These are phyloP conservation scores for Coregonus clupeaformis DNA, from an alignment of 2,113 vertebrate species.

Conservation along the genomic window DNA sequence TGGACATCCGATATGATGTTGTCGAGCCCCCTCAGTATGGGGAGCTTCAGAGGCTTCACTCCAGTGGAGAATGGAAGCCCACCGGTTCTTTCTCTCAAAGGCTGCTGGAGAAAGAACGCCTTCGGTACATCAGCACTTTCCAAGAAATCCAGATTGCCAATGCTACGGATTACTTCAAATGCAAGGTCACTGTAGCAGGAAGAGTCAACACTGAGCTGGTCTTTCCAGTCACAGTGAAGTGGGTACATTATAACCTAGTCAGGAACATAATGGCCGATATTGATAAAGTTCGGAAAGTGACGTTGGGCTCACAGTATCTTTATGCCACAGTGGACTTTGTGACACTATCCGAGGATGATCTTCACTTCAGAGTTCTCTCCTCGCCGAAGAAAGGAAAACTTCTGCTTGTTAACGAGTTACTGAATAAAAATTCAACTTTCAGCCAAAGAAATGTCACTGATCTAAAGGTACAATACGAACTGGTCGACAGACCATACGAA, in stretches of 20 bases:
- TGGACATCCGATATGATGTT: conserved; percentile 78
- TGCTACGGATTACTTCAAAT: conserved; percentile 80
- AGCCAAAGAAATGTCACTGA: conserved; percentile 80
- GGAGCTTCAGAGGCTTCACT: conserved; percentile 78
- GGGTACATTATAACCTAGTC: conserved; percentile 78
- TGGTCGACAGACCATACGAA: conserved; percentile 68
- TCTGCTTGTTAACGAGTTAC: conserved; percentile 70
- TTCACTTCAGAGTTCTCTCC: conserved; percentile 80
- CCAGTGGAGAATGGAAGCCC: conserved; percentile 78
- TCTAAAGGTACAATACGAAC: conserved; percentile 77
- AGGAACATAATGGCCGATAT: conserved; percentile 76
- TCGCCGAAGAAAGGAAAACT: conserved; percentile 81
- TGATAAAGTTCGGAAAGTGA: conserved; percentile 76
- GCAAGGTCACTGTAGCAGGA: conserved; percentile 78
- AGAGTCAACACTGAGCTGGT: conserved; percentile 72
- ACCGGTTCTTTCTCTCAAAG: conserved; percentile 79
- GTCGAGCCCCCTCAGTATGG: conserved; percentile 78
- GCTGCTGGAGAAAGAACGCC: conserved; percentile 72
- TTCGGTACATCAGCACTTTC: conserved; percentile 81
- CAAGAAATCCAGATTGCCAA: conserved; percentile 76
- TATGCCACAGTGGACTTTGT: conserved; percentile 65
- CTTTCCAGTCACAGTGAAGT: conserved; percentile 78
- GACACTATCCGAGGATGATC: conserved; percentile 69
- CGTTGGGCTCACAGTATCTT: conserved; percentile 76
- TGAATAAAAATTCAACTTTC: conserved; percentile 79